A percentile compares a stretch with the other conserved stretches of the same genome.
phyloP scores from a whole-genome alignment of 2,113 vertebrate species.

The Sylvia atricapilla region DNA sequence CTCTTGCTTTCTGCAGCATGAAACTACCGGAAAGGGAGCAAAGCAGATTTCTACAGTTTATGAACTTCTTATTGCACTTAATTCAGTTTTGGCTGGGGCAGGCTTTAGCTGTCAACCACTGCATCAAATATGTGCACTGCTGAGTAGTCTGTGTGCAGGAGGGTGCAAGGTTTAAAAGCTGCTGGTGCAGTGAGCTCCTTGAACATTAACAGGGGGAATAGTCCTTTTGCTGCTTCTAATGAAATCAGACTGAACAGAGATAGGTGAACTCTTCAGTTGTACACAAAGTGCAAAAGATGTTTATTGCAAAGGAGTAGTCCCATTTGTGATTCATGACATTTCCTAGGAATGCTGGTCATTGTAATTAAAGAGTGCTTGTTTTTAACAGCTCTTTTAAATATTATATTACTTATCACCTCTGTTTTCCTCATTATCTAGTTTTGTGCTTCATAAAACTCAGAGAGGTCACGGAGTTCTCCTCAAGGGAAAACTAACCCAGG shows the following conservation, averaged over 20 bases:
- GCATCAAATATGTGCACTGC: not conserved
- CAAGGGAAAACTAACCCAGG: not conserved
- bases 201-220: not conserved
- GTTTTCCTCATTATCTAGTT: not conserved
- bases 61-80: not conserved
- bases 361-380: not conserved
- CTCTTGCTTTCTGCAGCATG: not conserved
- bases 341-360: rapidly evolving
- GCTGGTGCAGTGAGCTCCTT: not conserved
- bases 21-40: not conserved
- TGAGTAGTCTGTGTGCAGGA: not conserved
- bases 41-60: not conserved
- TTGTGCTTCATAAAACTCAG: not conserved
- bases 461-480: not conserved
- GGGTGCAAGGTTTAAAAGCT: not conserved
- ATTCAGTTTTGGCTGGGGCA: not conserved
- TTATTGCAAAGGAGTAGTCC: not conserved
- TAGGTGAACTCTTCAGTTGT: not conserved
- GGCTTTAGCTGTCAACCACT: not conserved
- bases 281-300: not conserved
- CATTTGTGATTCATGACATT: not conserved
- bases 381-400: not conserved
- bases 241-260: not conserved
- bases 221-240: not conserved
- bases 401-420: not conserved